Base-by-base conservation (phyloP, 2,888 invertebrate species). In the Perdita meconis region DNA sequence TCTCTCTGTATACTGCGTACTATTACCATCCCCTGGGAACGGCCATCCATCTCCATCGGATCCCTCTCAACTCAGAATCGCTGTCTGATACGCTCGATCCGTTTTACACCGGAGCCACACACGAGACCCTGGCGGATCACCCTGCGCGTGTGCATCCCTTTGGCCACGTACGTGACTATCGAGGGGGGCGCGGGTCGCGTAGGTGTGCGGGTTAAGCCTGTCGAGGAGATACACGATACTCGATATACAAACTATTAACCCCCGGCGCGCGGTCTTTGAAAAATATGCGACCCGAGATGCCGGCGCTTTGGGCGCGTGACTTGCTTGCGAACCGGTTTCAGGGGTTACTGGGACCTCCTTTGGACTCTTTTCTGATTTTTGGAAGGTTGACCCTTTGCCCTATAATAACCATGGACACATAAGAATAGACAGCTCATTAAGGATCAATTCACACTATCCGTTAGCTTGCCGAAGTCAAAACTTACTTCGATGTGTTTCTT, bases 41-140 rank as follows among this genome's bases (percentile, higher is more conserved):
- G 85, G 81, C 88, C 86, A 92, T 92, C 90, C 89, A 92, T 92
- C 92, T 91, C 90, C 91, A 92, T 92, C 88, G 91, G 84, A 92
- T 92, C 88, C 88, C 90, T 91, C 89, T 91, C 90, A 89, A 86
- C 88, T 83, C 71, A 84, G 87, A 89, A 91, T 88, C 88, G 84
- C 86, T 87, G 86, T 87, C 85, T 86, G 85, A 81, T 85, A 76
- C 83, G 77, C 81, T 83, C 85, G 86, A 88, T 83, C 81, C 87
- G 81, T 77, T 83, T 82, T 82, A 67, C 82, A 75, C 80, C 36
- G 60, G 40, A 19, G 57, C 65, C 75, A 71, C 75, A 67, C 75
- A 71, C 78, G 56, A 50, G 51, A 50, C 67, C 44, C 44, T 13
- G 24, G 16, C n/a, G 13, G 42, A 51, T 36, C 47, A 42, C 44